Evolutionary conservation across 2,113 vertebrate genomes (phyloP), one percentile per base, ranked within the genome.

Genomic region (Xyrauchen texanus): DNA sequence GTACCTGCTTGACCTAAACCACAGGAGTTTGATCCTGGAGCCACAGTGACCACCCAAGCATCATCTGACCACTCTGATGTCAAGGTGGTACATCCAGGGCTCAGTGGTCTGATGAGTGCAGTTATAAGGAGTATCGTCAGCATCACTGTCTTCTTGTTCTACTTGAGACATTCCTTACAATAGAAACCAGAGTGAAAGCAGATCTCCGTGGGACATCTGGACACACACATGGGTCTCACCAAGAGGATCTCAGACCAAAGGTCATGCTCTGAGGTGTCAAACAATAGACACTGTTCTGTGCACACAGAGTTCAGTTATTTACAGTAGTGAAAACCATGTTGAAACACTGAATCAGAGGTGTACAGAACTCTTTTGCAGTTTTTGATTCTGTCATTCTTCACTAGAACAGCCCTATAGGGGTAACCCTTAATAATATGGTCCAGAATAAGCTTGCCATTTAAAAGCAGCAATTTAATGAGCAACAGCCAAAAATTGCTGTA

Each of bases 11-110:
- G 68, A 69, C 64, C 75, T 61, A 68, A 71, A 44, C 84, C 63
- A 34, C 74, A 82, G 78, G 75, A 69, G 47, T 68, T 65, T 68
- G 64, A 7, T 46, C 7, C 5, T 34, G 76, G 67, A 42, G 70
- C 65, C 34, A 8, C 70, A 16, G 77, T 47, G 83, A 77, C 81
- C 84, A 85, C 84, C 77, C 84, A 80, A 44, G 73, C 57, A 53
- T 55, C 57, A 6, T 12, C 21, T 53, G 45, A 78, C 8, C 8
- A 51, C 55, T 60, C 53, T 9, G 47, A 53, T 47, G 34, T 58
- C 55, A 58, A 58, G 13, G 64, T 15, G 21, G 21, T 34, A 34
- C 21, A 34, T 69, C 66, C 44, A 34, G 60, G 58, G 51, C 67
- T 65, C 58, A 42, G 60, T 8, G 21, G 13, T 44, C 60, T 8